Conservation (phyloP, 2,797 vertebrate genomes). For the Crax fasciolata region DNA sequence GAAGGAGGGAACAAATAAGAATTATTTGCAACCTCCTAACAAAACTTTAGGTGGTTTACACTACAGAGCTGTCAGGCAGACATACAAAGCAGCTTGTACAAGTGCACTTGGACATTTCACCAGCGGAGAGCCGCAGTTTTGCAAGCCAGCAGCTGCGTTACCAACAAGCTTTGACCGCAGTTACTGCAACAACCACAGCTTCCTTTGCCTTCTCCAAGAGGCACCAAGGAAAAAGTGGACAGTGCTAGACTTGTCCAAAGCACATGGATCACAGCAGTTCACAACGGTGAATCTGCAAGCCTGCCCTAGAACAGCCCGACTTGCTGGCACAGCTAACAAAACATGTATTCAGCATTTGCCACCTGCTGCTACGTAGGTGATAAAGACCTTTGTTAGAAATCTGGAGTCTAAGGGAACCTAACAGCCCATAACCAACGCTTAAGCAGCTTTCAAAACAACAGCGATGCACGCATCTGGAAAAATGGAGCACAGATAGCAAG, state of each 20-base stretch:
- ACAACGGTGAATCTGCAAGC: not conserved
- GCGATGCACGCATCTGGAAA: not conserved
- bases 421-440: rapidly evolving
- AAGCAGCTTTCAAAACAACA: not conserved
- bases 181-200: not conserved
- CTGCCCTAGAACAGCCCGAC: not conserved
- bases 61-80: not conserved
- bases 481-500: not conserved
- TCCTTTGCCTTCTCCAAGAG: not conserved
- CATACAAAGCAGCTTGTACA: not conserved
- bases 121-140: slow-evolving; percentile 13
- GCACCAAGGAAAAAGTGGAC: not conserved
- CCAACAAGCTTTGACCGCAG: slow-evolving; percentile 9
- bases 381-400: not conserved
- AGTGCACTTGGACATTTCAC: not conserved
- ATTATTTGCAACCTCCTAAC: not conserved
- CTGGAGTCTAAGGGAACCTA: not conserved
- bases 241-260: not conserved
- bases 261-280: not conserved
- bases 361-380: not conserved
- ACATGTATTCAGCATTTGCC: not conserved
- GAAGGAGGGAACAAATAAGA: not conserved
- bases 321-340: not conserved
- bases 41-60: not conserved
- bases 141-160: not conserved